Base-by-base conservation (phyloP, 2,113 vertebrate species). In the Poeciliopsis retropinna region DNA sequence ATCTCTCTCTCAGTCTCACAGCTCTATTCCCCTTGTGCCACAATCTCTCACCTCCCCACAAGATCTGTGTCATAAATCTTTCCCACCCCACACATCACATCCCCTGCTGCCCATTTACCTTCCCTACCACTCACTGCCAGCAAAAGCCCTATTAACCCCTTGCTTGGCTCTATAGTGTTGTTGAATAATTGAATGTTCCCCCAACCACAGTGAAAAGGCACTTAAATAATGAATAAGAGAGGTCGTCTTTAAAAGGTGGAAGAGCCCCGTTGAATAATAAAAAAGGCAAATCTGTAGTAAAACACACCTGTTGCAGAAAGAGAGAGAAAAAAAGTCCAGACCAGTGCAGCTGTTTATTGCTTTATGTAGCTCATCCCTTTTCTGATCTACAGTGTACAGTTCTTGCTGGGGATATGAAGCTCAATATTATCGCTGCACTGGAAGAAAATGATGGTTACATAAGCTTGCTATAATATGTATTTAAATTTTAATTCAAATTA, bases 61-160 rank as follows among this genome's bases (percentile, higher is more conserved):
- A 84, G 84, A 88, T 82, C 85, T 71, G 73, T 83, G 80, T 89
- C 90, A 92, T 92, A 87, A 91, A 93, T 93, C 88, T 89, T 79
- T 79, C 85, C 70, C 81, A 75, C 80, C 65, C 61, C 67, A 76
- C 70, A 69, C 75, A 73, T 81, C 85, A 37, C 82, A 70, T 76
- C 73, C 71, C 66, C 63, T 61, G n/a, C n/a, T 60, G 39, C 75
- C 80, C 85, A 75, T 86, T 85, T 75, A 85, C 84, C 83, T 85
- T 82, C 84, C 69, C 79, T 72, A 64, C 84, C 17, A 80, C 85
- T 89, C 75, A 82, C 73, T 74, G 82, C 77, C 70, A 82, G 88
- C 81, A 89, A 91, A 92, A 90, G 89, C 79, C 92, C 88, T 90
- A 94, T 94, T 94, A 95, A 94, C 94, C 93, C 88, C 89, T 92